Evolutionary conservation across 2,113 vertebrate genomes (phyloP), one percentile per base, ranked within the genome.

Genomic region (Epinephelus fuscoguttatus): DNA sequence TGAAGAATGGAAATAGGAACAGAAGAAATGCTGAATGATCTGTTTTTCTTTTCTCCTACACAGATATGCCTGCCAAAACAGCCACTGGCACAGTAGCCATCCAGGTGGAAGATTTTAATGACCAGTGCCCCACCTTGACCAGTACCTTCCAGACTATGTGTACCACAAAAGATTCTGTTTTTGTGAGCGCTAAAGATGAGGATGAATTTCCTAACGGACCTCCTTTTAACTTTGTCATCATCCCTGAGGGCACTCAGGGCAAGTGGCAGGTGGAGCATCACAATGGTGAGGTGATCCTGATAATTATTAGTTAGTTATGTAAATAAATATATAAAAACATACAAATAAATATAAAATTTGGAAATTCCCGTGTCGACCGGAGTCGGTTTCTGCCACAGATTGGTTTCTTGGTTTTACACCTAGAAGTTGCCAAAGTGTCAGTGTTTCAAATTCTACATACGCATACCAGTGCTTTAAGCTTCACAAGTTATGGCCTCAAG

Each of bases 81-180:
- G 92, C 95, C 82, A 99, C 98, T 0, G 98, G 98, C 53, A 99
- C 96, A 0, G 63, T 99, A 0, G 77, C 94, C 27, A 95, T 99
- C 87, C 88, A 94, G 1, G 96, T 99, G 42, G 80, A 93, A 73
- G 97, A 99, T 90, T 89, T 88, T 45, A 99, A 99, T 81, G 97
- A 99, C 93, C 95, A 98, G 70, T 99, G 98, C 81, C 98, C 98
- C 3, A 78, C 53, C 6, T 89, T 99, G 79, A 90, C 90, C 11
- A 93, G 94, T 25, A 66, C 85, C 0, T 13, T 84, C 1, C 90
- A 86, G 61, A 94, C 47, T 0, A 33, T 98, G 42, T 99, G 98
- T 62, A 92, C 93, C 6, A 61, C 94, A 0, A n/a, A 69, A 4
- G 75, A 90, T 0, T 88, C 88, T 1, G 59, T 98, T 63, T 90